phyloP scores from a whole-genome alignment of 2,113 vertebrate genomes.

The Clarias gariepinus region DNA sequence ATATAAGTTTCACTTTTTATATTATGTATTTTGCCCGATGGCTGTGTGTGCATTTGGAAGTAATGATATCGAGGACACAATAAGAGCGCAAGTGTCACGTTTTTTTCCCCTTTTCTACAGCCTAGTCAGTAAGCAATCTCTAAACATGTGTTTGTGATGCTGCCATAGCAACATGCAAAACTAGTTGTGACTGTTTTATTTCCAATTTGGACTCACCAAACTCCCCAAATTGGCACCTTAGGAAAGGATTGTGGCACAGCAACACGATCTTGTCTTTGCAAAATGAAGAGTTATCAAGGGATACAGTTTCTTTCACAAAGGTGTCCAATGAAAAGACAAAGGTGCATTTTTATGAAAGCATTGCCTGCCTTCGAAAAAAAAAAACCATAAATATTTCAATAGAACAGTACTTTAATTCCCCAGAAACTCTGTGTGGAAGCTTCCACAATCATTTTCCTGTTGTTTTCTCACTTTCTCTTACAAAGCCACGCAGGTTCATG shows the following conservation, averaged over 20 bases:
- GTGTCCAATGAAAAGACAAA: not conserved
- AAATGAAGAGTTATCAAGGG: not conserved
- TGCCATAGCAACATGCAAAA: conserved; percentile 53
- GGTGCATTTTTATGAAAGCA: not conserved
- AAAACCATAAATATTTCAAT: conserved; percentile 26
- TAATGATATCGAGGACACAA: conserved; percentile 3
- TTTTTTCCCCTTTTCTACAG: not conserved
- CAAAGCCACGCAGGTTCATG: not conserved
- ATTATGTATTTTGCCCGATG: not conserved
- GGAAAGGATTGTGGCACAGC: conserved; percentile 23
- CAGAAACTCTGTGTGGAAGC: not conserved
- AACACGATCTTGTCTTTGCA: conserved; percentile 9
- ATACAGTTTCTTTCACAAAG: conserved; percentile 14
- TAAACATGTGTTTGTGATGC: conserved; percentile 37
- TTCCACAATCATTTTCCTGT: not conserved
- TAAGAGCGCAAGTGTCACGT: not conserved
- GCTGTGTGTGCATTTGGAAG: not conserved
- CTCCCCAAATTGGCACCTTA: conserved; percentile 33
- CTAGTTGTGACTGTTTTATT: conserved; percentile 41
- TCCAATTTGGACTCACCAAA: conserved; percentile 36
- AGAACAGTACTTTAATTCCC: not conserved
- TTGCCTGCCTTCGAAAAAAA: not conserved
- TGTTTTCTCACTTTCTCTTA: not conserved
- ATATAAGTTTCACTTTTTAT: not conserved
- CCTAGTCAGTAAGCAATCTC: conserved; percentile 32